Conservation (phyloP, 2,888 invertebrate genomes). For the Polia nebulosa region DNA sequence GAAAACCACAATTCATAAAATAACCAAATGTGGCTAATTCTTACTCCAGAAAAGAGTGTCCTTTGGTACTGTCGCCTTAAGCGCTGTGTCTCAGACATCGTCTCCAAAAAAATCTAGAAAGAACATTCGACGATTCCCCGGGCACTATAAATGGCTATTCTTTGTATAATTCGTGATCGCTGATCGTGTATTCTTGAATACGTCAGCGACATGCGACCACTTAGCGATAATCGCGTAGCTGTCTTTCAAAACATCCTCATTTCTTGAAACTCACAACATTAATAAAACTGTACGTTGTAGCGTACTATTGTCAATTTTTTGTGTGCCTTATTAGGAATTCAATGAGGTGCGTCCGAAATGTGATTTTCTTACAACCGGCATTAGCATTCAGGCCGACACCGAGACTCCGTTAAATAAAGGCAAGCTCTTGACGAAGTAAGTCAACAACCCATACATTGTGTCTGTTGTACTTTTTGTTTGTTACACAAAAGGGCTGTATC, state of each 20-base stretch:
- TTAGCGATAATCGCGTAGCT: constrained; percentile 63
- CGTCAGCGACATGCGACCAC: constrained; percentile 74
- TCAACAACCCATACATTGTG: constrained; percentile 82
- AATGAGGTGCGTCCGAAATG: constrained; percentile 70
- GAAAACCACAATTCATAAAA: constrained; percentile 11
- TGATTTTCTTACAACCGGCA: constrained; percentile 74
- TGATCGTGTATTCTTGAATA: constrained; percentile 68
- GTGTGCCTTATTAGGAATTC: constrained; percentile 73
- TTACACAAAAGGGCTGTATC: constrained; percentile 88
- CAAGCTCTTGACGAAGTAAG: constrained; percentile 76
- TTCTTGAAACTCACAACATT: constrained; percentile 54
- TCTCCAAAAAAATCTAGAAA: constrained; percentile 71
- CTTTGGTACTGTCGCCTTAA: constrained; percentile 72
- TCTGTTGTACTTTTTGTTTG: constrained; percentile 81
- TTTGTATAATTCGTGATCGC: constrained; percentile 68
- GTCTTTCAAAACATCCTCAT: constrained; percentile 59
- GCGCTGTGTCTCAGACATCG: constrained; percentile 71
- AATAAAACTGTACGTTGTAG: constrained; percentile 57
- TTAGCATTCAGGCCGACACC: constrained; percentile 76
- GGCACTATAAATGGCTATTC: constrained; percentile 71
- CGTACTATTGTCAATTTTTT: constrained; percentile 66
- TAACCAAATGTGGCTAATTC: constrained; percentile 22
- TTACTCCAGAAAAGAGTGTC: constrained; percentile 48
- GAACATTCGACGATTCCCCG: constrained; percentile 73
- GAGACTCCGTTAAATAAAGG: constrained; percentile 78